These are phyloP conservation scores for Callospermophilus lateralis DNA, from an alignment of 2,113 vertebrate genomes.

Conservation along the genomic window DNA sequence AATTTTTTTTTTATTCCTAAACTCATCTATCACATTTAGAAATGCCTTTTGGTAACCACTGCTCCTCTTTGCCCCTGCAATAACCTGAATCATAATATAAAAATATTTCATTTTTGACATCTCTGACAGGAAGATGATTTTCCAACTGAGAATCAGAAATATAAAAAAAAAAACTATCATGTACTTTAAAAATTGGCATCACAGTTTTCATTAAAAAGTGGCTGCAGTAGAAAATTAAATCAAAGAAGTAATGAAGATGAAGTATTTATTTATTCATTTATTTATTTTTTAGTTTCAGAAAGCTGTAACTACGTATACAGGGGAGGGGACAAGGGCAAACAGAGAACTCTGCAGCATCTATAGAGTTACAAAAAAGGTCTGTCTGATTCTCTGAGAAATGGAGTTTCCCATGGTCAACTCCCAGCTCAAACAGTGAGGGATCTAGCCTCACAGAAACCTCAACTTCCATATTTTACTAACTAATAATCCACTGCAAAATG, in stretches of 20 bases:
- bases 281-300: not conserved
- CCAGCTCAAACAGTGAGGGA: not conserved
- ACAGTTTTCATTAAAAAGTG: not conserved
- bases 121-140: not conserved
- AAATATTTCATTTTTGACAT: slow-evolving; percentile 10
- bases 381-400: not conserved
- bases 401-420: not conserved
- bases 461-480: not conserved
- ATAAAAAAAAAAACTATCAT: not conserved
- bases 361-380: not conserved
- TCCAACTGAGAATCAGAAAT: not conserved
- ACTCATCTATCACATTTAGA: not conserved
- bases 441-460: not conserved
- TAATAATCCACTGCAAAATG: not conserved
- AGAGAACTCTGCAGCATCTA: not conserved
- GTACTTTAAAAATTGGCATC: not conserved
- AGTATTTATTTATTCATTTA: not conserved
- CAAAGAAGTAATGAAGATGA: not conserved
- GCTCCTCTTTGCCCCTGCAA: not conserved
- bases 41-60: not conserved
- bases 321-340: not conserved
- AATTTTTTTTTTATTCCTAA: not conserved
- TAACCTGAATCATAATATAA: not conserved
- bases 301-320: not conserved
- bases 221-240: not conserved